A percentile compares a stretch with the other conserved stretches of the same genome.
Evolutionary conservation across 2,113 vertebrate genomes (phyloP).

Genomic region (Lampris incognitus): DNA sequence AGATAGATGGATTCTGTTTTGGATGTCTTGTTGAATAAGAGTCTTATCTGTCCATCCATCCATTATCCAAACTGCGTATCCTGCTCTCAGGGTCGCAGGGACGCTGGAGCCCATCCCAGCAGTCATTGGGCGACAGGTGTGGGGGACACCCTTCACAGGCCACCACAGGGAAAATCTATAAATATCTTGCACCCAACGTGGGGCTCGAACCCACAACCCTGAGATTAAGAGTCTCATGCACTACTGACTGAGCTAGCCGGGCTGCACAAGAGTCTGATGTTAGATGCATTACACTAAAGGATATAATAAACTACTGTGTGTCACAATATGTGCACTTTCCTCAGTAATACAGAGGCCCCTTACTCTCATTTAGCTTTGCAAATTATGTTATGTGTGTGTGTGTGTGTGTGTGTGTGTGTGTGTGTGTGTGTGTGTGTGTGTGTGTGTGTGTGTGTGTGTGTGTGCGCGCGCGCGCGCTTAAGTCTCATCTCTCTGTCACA

Average conservation of each 20-base stretch:
- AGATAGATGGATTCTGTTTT: neutral
- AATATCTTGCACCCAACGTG: too few species aligned
- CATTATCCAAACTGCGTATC: too few species aligned
- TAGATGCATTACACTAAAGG: neutral
- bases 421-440: neutral
- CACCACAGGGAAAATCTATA: too few species aligned
- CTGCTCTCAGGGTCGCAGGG: too few species aligned
- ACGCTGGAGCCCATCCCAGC: too few species aligned
- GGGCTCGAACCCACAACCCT: too few species aligned
- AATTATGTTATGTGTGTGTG: neutral
- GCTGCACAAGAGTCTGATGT: constrained; percentile 1
- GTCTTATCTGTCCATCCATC: too few species aligned
- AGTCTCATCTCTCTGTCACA: neutral
- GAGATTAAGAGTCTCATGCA: too few species aligned
- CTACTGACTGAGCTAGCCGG: too few species aligned
- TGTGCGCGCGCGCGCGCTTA: neutral
- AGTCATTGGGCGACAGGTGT: too few species aligned
- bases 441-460: neutral
- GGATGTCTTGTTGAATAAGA: neutral
- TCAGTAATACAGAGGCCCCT: neutral
- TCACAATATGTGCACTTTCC: neutral
- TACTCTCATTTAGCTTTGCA: neutral
- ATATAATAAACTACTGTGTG: neutral
- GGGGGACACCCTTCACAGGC: too few species aligned
- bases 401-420: neutral